phyloP scores from a whole-genome alignment of 2,113 vertebrate species.

The Dasypus novemcinctus region DNA sequence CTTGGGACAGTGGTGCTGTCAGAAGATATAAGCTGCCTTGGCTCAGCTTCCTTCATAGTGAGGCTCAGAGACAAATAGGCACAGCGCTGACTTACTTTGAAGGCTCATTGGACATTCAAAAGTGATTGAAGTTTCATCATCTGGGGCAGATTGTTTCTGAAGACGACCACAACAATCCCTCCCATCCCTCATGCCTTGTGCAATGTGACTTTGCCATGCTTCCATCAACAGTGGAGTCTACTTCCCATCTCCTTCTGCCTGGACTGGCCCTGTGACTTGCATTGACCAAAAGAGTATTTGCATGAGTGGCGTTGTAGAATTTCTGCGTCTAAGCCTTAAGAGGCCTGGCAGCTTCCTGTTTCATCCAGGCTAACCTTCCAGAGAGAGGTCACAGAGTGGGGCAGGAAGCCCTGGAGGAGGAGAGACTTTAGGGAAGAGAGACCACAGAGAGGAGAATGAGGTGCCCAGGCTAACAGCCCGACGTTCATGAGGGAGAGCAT shows the following conservation, averaged over 20 bases:
- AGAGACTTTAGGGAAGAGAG: background rate
- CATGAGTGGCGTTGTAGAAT: background rate
- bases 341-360: background rate
- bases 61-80: background rate
- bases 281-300: background rate
- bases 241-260: background rate
- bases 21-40: background rate
- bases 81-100: background rate
- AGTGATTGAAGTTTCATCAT: background rate
- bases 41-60: background rate
- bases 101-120: background rate
- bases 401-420: background rate
- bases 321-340: background rate
- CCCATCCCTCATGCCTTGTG: background rate
- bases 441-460: background rate
- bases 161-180: background rate
- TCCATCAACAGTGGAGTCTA: background rate
- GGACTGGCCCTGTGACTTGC: background rate
- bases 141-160: background rate
- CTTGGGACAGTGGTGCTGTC: background rate
- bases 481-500: too few species aligned
- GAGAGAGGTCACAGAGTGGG: background rate
- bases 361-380: background rate
- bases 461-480: background rate
- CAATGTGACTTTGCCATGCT: background rate